Evolutionary conservation across 2,888 invertebrate species (phyloP).

Genomic region (Acronicta psi): DNA sequence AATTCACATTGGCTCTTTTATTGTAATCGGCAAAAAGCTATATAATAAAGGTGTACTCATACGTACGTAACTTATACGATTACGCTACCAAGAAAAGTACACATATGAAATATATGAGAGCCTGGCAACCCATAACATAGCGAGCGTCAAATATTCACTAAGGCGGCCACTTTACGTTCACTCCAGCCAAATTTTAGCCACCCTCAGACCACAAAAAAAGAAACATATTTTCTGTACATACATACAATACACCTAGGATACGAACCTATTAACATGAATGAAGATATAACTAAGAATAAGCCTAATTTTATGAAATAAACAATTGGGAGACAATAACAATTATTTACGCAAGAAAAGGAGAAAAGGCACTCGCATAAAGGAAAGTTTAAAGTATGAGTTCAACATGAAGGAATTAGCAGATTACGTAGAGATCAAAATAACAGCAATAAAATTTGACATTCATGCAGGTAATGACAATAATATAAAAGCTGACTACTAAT

Average conservation of each 20-base stretch:
- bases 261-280: conserved; percentile 58
- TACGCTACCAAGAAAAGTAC: too few species aligned
- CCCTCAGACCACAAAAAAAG: conserved; percentile 41
- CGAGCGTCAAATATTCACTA: conserved; percentile 21
- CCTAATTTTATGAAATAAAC: conserved; percentile 27
- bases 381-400: conserved; percentile 5
- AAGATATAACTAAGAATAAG: conserved; percentile 42
- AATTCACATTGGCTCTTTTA: not conserved
- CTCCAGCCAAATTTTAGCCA: conserved; percentile 19
- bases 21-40: not conserved
- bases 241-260: conserved; percentile 50
- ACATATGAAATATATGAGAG: not conserved
- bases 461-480: conserved; percentile 35
- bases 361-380: conserved; percentile 13
- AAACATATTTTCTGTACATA: conserved; percentile 32
- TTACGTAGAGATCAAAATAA: conserved; percentile 50
- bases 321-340: conserved; percentile 17
- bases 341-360: conserved; percentile 13
- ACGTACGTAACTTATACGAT: not conserved
- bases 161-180: conserved; percentile 16
- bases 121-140: conserved; percentile 23
- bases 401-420: conserved; percentile 22
- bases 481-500: conserved; percentile 40
- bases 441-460: conserved; percentile 42
- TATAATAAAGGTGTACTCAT: not conserved